A percentile compares a stretch with the other conserved stretches of the same genome.
Conservation (phyloP, 2,113 vertebrate species). For the Apodemus sylvaticus region DNA sequence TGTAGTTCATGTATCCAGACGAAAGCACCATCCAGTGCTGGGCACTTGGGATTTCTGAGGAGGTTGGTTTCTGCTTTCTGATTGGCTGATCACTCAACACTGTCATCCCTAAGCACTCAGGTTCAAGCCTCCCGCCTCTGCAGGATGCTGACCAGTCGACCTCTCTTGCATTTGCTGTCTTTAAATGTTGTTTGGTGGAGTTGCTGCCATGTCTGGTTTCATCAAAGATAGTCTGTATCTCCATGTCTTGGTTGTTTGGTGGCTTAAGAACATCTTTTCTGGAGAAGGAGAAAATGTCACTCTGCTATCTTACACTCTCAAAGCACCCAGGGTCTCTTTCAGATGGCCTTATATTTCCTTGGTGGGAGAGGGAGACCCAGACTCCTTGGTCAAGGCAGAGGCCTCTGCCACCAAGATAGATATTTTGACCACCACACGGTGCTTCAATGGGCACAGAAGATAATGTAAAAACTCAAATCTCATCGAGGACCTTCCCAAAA, state of each 20-base stretch:
- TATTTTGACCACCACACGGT: background rate
- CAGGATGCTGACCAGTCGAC: background rate
- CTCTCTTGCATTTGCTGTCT: background rate
- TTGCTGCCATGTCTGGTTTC: background rate
- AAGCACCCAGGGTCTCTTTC: background rate
- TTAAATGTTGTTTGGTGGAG: background rate
- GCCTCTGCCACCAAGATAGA: background rate
- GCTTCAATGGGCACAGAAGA: background rate
- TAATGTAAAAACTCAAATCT: conserved; percentile 54
- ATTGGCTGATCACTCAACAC: background rate
- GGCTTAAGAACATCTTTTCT: background rate
- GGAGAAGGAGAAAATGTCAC: background rate
- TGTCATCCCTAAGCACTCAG: no score
- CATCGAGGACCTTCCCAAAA: conserved; percentile 25
- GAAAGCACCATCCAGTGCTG: background rate
- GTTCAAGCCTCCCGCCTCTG: background rate
- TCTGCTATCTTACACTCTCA: background rate
- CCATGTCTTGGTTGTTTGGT: background rate
- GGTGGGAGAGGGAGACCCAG: background rate
- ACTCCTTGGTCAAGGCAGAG: background rate
- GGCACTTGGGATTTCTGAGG: background rate
- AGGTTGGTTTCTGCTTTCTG: no score
- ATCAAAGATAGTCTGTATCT: background rate
- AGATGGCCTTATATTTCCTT: background rate
- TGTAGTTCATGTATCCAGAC: background rate